Evolutionary conservation across 2,888 invertebrate genomes (phyloP).

Genomic region (Meganola albula): DNA sequence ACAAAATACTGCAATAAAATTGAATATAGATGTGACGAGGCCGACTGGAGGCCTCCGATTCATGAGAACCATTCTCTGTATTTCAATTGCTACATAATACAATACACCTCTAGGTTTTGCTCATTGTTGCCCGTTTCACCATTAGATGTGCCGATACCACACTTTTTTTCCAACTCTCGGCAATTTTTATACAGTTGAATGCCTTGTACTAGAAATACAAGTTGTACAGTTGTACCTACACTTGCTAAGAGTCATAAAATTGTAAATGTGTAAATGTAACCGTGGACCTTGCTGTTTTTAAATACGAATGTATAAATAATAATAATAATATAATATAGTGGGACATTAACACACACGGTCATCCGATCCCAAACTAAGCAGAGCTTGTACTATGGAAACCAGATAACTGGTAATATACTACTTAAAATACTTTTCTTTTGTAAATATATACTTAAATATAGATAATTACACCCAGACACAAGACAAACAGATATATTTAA

Average conservation of each 20-base stretch:
- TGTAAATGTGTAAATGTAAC: constrained; percentile 34
- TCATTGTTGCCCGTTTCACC: constrained; percentile 48
- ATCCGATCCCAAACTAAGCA: too few species aligned
- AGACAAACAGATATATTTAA: too few species aligned
- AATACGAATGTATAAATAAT: constrained; percentile 14
- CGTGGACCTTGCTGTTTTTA: constrained; percentile 32
- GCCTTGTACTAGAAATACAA: too few species aligned
- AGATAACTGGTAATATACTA: too few species aligned
- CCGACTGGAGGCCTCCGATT: constrained; percentile 33
- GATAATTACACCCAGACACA: too few species aligned
- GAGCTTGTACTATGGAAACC: too few species aligned
- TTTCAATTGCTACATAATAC: constrained; percentile 34
- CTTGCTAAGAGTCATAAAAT: too few species aligned
- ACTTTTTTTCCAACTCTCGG: constrained; percentile 28
- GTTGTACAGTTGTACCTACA: too few species aligned
- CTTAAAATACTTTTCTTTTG: too few species aligned
- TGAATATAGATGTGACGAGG: constrained; percentile 32
- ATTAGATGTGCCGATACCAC: constrained; percentile 35
- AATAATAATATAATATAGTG: constrained; percentile 4
- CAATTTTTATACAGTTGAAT: constrained; percentile 29
- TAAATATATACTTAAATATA: too few species aligned
- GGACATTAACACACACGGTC: too few species aligned
- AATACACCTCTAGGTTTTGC: constrained; percentile 56
- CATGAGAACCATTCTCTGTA: constrained; percentile 56
- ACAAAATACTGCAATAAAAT: too few species aligned